A percentile compares a stretch with the other conserved stretches of the same genome.
These are phyloP conservation scores for Sardinella longiceps DNA, from an alignment of 2,797 vertebrate species.

Conservation along the genomic window DNA sequence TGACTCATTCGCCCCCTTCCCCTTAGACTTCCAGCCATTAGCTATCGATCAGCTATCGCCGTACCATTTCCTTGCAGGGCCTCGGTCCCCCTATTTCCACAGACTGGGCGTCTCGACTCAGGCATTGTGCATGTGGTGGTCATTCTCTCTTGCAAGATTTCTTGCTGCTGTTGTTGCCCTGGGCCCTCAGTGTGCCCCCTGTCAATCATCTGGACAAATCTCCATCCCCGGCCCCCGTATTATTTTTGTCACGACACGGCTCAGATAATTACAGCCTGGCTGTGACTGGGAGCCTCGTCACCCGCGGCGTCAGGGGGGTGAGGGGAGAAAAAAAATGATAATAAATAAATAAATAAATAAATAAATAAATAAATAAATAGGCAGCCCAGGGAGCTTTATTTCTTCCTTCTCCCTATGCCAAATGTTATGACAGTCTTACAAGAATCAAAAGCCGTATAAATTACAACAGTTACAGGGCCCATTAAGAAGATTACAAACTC, in stretches of 20 bases:
- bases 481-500: slow-evolving; percentile 67
- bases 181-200: neutral
- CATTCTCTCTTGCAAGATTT: neutral
- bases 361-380: no score
- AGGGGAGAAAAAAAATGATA: neutral
- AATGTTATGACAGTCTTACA: slow-evolving; percentile 71
- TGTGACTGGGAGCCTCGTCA: neutral
- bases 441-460: slow-evolving; percentile 69
- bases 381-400: neutral
- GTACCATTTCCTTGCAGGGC: neutral
- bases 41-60: neutral
- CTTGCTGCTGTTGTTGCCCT: neutral
- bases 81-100: no score
- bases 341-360: no score
- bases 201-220: neutral
- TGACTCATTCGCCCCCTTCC: neutral
- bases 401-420: slow-evolving; percentile 59
- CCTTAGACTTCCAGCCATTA: neutral
- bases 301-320: neutral
- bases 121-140: neutral
- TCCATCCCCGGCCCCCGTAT: neutral
- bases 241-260: slow-evolving; percentile 4
- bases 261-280: neutral
- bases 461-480: slow-evolving; percentile 62
- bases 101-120: neutral